phyloP scores from a whole-genome alignment of 2,888 invertebrate species.

The Rhodophaea formosa region DNA sequence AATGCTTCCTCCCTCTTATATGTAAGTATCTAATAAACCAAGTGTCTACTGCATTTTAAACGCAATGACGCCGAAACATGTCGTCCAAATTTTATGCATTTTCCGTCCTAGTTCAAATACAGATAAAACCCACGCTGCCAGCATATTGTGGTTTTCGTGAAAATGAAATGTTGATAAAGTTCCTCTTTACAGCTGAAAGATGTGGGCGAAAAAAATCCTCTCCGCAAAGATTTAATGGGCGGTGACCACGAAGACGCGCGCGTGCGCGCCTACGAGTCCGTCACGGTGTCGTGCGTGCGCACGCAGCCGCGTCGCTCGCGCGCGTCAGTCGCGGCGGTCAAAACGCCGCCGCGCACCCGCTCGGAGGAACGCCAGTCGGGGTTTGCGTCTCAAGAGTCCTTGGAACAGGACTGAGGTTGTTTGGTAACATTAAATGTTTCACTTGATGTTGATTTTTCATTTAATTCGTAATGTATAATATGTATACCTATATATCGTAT shows the following conservation, averaged over 20 bases:
- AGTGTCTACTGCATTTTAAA: no score
- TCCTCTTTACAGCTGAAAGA: constrained; percentile 38
- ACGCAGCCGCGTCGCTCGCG: constrained; percentile 43
- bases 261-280: constrained; percentile 38
- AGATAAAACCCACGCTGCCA: no score
- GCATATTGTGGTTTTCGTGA: no score
- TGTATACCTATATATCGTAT: no score
- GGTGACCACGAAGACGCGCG: constrained; percentile 30
- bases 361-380: constrained; percentile 30
- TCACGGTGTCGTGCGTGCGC: constrained; percentile 45
- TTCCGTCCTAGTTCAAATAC: no score
- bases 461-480: no score
- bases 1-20: no score
- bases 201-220: constrained; percentile 30
- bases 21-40: no score
- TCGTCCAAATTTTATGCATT: no score
- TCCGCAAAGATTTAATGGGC: constrained; percentile 33
- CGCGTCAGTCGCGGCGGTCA: constrained; percentile 28
- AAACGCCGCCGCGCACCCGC: constrained; percentile 12
- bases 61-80: no score
- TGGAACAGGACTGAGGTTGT: constrained; percentile 21
- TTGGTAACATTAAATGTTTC: not conserved
- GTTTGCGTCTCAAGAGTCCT: constrained; percentile 21
- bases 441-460: not conserved
- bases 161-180: no score